Conservation (phyloP, 2,888 invertebrate species). For the Hirtodrosophila trivittata region DNA sequence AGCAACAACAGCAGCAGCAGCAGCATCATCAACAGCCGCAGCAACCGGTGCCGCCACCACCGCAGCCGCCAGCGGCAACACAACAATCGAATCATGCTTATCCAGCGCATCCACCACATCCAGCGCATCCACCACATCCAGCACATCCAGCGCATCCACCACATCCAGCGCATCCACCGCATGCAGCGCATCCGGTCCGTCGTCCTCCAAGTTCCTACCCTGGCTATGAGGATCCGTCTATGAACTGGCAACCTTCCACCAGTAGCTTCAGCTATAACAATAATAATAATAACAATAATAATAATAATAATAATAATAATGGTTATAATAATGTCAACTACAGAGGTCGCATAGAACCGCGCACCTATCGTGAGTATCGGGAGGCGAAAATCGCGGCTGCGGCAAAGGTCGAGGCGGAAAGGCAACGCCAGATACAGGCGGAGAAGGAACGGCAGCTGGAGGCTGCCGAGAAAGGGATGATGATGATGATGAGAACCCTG, state of each 20-base stretch:
- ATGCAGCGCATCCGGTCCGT: background rate
- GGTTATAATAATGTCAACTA: constrained; percentile 3
- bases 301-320: constrained; percentile 2
- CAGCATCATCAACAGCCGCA: background rate
- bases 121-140: no score
- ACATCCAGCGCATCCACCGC: constrained; percentile 2
- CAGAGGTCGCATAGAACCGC: constrained; percentile 41
- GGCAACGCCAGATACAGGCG: constrained; percentile 24
- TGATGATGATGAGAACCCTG: no score
- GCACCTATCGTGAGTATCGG: constrained; percentile 78
- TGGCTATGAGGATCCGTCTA: constrained; percentile 8
- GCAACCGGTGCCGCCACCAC: no score
- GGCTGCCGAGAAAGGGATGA: background rate
- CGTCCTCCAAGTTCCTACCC: background rate
- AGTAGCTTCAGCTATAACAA: constrained; percentile 6
- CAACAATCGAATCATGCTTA: constrained; percentile 1
- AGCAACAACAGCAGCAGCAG: background rate
- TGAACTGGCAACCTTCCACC: constrained; percentile 12
- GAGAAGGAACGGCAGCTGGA: constrained; percentile 32
- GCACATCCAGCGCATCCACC: no score
- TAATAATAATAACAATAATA: constrained; percentile 1
- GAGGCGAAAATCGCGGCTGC: constrained; percentile 69
- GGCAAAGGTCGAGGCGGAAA: constrained; percentile 16
- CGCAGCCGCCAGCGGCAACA: background rate
- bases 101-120: background rate